Evolutionary conservation across 2,113 vertebrate species (phyloP), one percentile per base, ranked within the genome.

Genomic region (Centropristis striata): DNA sequence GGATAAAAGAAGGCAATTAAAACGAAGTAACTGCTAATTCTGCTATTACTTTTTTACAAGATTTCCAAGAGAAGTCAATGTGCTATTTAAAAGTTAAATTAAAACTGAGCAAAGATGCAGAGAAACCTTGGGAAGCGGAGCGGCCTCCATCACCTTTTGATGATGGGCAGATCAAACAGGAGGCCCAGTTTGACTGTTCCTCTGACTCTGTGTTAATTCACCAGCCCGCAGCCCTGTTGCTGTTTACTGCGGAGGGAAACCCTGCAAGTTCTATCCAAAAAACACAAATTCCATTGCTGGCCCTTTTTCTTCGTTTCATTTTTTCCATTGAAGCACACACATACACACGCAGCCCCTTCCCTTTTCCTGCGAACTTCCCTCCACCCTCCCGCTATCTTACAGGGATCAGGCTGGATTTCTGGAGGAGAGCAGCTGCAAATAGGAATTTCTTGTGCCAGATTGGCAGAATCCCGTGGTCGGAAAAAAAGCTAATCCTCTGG

Each of bases 221-320:
- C 81, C 80, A 81, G 85, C 90, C 78, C 92, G 86, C 87, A 94
- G 94, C 90, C 21, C 90, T 36, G 93, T 90, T 94, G 93, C 94
- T 96, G 95, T 96, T 97, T 96, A 96, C 93, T 86, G 92, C 93
- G 91, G 94, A 95, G 94, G 96, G 95, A 96, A 96, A 95, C 95
- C 96, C 94, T 87, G 86, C 90, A 88, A 90, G 92, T 85, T 49
- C 92, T 74, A 77, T 83, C 91, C 93, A 94, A 92, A 95, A 95
- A 83, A 90, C 80, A 90, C 91, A 92, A 91, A 93, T 95, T 95
- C 93, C 93, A 90, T 15, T 54, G 90, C 86, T 92, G 90, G 88
- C 93, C 92, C 91, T 82, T 87, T 77, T 75, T 78, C 86, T 85
- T 65, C 63, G 90, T 92, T 96, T 95, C 90, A 95, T 90, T 94